Evolutionary conservation across 1,140 invertebrate genomes (phyloP).

Genomic region (Harpegnathos saltator): DNA sequence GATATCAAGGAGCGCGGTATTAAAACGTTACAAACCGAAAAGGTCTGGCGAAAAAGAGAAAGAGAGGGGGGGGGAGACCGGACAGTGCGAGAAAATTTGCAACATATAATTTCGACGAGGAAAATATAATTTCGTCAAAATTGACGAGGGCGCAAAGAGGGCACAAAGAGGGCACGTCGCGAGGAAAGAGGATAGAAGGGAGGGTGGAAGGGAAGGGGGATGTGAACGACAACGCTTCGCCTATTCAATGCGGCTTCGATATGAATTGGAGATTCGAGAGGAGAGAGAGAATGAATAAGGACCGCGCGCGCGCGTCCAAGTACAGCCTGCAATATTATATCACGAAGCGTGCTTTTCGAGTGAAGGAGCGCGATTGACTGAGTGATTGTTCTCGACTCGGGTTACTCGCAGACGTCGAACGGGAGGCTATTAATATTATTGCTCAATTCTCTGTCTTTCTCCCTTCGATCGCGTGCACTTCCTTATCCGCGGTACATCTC

Average conservation of each 20-base stretch:
- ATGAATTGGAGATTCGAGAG: constrained; percentile 33
- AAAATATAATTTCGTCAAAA: neutral
- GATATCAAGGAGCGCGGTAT: constrained; percentile 10
- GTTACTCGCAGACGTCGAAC: constrained; percentile 2
- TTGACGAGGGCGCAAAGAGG: neutral
- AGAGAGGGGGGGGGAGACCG: too few species aligned
- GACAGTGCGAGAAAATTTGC: neutral
- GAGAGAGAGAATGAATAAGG: constrained; percentile 3
- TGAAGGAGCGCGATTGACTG: constrained; percentile 1
- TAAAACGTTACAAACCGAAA: neutral
- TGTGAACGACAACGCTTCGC: neutral
- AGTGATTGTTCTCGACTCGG: constrained; percentile 4
- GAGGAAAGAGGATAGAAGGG: neutral
- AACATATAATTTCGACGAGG: constrained; percentile 13
- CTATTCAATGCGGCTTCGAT: constrained; percentile 13
- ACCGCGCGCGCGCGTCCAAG: neutral
- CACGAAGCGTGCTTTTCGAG: neutral
- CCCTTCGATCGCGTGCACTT: neutral
- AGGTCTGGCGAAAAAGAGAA: neutral
- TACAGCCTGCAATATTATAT: neutral
- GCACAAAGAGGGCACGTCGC: too few species aligned
- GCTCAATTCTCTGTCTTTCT: neutral
- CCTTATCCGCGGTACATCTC: constrained; percentile 17
- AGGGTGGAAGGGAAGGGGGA: neutral
- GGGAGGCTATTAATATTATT: constrained; percentile 35